phyloP scores from a whole-genome alignment of 2,888 invertebrate genomes.

The Machimus atricapillus region DNA sequence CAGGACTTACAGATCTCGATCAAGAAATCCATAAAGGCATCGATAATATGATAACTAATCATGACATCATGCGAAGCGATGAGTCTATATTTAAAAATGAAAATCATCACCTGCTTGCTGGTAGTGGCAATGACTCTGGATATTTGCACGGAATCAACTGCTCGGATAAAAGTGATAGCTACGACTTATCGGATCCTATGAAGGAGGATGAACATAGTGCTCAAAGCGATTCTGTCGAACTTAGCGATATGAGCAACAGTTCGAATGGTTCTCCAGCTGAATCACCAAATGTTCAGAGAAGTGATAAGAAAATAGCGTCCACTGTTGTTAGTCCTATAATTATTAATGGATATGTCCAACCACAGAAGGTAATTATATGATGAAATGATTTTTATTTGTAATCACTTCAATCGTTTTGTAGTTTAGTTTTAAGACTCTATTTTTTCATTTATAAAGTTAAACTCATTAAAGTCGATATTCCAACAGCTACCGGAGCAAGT shows the following conservation, averaged over 20 bases:
- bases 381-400: background rate
- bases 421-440: background rate
- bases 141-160: conserved; percentile 46
- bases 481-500: conserved; percentile 26
- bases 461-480: background rate
- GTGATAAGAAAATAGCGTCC: conserved; percentile 40
- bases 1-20: conserved; percentile 54
- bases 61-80: conserved; percentile 47
- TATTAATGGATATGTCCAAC: conserved; percentile 52
- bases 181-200: conserved; percentile 23
- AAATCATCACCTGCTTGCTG: conserved; percentile 50
- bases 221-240: conserved; percentile 50
- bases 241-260: conserved; percentile 50
- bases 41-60: conserved; percentile 46
- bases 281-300: conserved; percentile 41
- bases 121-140: conserved; percentile 50
- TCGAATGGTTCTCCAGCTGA: conserved; percentile 48
- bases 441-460: background rate
- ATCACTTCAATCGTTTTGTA: background rate
- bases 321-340: conserved; percentile 46
- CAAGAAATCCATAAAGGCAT: conserved; percentile 52
- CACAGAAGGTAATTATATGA: conserved; percentile 50
- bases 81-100: conserved; percentile 50
- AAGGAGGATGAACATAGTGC: conserved; percentile 46
- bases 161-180: conserved; percentile 46